phyloP scores from a whole-genome alignment of 2,797 vertebrate species.

The Characodon lateralis region DNA sequence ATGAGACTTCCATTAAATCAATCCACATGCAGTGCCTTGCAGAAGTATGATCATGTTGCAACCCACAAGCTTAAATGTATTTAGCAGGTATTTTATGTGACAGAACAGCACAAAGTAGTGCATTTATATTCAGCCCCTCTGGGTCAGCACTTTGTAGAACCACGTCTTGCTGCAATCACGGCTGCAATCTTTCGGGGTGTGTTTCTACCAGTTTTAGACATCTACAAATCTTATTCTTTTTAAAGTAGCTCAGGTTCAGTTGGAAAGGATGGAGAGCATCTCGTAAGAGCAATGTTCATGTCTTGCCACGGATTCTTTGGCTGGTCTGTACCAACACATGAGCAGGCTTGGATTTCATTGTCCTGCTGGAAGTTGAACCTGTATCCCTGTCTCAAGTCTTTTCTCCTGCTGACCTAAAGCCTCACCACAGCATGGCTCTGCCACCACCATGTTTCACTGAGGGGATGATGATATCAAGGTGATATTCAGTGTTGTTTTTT shows the following conservation, averaged over 20 bases:
- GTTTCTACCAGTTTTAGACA: neutral
- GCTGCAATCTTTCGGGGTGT: neutral
- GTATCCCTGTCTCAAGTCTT: neutral
- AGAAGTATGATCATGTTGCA: neutral
- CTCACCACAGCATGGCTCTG: neutral
- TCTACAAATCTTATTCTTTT: neutral
- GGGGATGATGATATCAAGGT: neutral
- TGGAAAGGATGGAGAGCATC: neutral
- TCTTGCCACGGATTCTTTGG: neutral
- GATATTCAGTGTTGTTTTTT: neutral
- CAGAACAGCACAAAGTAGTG: neutral
- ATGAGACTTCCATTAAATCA: neutral
- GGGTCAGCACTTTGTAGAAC: neutral
- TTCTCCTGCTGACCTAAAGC: neutral
- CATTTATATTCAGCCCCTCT: neutral
- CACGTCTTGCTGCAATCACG: neutral
- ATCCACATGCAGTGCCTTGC: neutral
- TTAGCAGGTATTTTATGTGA: neutral
- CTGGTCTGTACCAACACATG: neutral
- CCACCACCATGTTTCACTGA: neutral
- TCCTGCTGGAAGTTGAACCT: neutral
- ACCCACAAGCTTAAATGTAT: neutral
- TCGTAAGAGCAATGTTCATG: neutral
- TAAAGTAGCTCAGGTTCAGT: neutral
- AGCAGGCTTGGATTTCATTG: neutral